Conservation (phyloP, 2,113 vertebrate genomes). For the Sterna hirundo region DNA sequence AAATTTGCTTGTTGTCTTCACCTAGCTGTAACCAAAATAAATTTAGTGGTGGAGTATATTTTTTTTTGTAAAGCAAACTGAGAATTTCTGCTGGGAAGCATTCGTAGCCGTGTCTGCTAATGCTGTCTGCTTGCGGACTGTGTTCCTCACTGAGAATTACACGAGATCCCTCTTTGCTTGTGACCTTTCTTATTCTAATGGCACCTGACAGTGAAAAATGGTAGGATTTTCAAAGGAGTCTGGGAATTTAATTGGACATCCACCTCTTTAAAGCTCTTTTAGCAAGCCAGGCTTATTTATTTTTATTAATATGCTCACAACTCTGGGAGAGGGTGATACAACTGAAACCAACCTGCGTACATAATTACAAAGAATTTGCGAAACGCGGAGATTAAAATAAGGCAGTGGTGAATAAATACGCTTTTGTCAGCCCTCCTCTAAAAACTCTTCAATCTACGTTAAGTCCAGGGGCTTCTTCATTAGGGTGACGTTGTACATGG, state of each 20-base stretch:
- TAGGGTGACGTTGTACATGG: not conserved
- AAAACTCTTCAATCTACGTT: not conserved
- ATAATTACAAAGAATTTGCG: not conserved
- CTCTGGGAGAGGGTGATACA: not conserved
- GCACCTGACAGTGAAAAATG: slow-evolving; percentile 56
- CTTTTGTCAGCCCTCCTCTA: not conserved
- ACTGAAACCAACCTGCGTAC: accelerated
- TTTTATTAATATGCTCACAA: slow-evolving; percentile 1
- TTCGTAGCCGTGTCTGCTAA: not conserved
- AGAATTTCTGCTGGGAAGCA: not conserved
- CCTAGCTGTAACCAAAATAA: not conserved
- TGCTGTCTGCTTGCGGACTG: not conserved
- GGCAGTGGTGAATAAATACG: not conserved
- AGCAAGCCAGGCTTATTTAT: slow-evolving; percentile 22
- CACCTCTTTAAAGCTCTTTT: slow-evolving; percentile 27
- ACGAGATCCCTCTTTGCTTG: not conserved
- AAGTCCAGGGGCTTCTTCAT: not conserved
- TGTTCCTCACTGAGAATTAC: not conserved
- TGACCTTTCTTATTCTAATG: slow-evolving; percentile 56
- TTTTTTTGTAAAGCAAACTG: not conserved
- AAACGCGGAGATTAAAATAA: not conserved
- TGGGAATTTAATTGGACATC: slow-evolving; percentile 41
- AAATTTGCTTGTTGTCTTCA: not conserved
- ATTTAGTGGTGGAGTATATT: too few relatives aligned
- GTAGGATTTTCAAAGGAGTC: slow-evolving; percentile 20